These are phyloP conservation scores for Drosophila leonis DNA, from an alignment of 2,888 invertebrate species.

Conservation along the genomic window DNA sequence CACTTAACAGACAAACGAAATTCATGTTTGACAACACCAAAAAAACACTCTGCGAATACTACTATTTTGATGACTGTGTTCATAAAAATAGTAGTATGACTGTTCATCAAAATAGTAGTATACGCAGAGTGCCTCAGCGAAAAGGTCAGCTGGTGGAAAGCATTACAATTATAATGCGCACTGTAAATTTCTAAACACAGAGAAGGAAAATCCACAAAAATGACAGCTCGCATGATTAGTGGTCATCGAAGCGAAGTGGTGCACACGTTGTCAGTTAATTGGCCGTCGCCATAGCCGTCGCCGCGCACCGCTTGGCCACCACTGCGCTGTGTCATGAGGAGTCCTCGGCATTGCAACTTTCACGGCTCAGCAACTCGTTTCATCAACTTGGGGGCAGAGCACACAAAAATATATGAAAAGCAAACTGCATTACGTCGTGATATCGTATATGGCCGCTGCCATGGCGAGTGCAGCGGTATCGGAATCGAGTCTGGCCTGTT, in stretches of 20 bases:
- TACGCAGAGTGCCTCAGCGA: not conserved
- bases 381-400: constrained; percentile 18
- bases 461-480: constrained; percentile 20
- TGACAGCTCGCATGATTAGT: constrained; percentile 23
- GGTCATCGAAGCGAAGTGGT: constrained; percentile 23
- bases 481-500: constrained; percentile 68
- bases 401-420: not conserved
- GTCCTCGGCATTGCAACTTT: constrained; percentile 44
- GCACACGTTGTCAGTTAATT: constrained; percentile 37
- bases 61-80: not conserved
- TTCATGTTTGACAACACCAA: not conserved
- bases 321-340: not conserved
- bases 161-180: not conserved
- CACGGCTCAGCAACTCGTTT: constrained; percentile 51
- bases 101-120: not conserved
- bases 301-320: not conserved
- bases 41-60: too few relatives aligned
- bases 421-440: constrained; percentile 4
- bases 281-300: not conserved
- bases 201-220: constrained; percentile 8
- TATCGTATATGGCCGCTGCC: constrained; percentile 48
- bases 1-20: not conserved
- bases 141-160: not conserved
- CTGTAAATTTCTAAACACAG: not conserved
- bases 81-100: not conserved